Evolutionary conservation across 1,140 invertebrate genomes (phyloP).

Genomic region (Oryctes rhinoceros): DNA sequence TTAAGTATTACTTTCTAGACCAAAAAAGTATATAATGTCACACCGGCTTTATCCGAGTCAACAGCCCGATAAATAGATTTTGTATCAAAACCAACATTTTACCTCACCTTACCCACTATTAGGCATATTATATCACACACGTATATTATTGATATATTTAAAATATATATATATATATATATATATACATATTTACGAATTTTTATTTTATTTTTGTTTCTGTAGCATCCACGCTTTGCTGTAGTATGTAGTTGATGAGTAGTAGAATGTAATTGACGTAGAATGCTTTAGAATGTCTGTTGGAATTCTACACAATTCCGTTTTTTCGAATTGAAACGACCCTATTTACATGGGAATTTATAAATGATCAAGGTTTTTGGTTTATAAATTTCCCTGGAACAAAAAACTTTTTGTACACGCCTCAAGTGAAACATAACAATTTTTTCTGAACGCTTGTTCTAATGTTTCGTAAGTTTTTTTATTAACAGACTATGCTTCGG

Average conservation of each 20-base stretch:
- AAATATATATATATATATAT: constrained; percentile 24
- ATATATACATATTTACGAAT: constrained; percentile 13
- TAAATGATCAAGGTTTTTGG: not conserved
- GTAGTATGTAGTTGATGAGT: constrained; percentile 22
- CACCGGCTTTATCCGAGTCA: not conserved
- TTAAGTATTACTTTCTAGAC: no score
- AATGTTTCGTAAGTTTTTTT: not conserved
- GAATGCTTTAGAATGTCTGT: constrained; percentile 55
- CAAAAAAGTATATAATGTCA: no score
- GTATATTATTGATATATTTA: constrained; percentile 11
- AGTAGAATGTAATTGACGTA: constrained; percentile 41
- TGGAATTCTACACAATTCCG: constrained; percentile 57
- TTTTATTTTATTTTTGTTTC: constrained; percentile 40
- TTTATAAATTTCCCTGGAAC: constrained; percentile 27
- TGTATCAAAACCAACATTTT: not conserved
- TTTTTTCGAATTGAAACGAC: constrained; percentile 49
- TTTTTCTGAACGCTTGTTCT: constrained; percentile 21
- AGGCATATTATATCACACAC: constrained; percentile 1
- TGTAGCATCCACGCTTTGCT: constrained; percentile 55
- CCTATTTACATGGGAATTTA: constrained; percentile 47
- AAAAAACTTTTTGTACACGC: constrained; percentile 13
- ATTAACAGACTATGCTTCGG: not conserved
- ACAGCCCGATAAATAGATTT: not conserved
- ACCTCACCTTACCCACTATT: not conserved
- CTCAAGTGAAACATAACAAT: not conserved